Evolutionary conservation across 2,113 vertebrate species (phyloP).

Genomic region (Donacobius atricapilla): DNA sequence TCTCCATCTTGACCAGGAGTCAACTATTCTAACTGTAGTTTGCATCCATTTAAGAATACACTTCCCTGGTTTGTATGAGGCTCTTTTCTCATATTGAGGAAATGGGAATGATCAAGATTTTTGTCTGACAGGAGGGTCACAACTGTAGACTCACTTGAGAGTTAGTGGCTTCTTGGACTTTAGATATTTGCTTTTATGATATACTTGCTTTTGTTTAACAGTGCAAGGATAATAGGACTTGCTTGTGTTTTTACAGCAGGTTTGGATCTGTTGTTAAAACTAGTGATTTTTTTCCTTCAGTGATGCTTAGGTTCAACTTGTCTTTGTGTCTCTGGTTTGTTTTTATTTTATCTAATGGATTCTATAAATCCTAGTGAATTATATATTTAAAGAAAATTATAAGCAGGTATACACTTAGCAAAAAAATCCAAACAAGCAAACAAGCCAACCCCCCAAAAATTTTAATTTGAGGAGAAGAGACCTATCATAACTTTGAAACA

Average conservation of each 20-base stretch:
- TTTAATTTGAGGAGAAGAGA: neutral
- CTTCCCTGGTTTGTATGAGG: neutral
- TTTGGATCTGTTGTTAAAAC: neutral
- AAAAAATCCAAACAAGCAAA: neutral
- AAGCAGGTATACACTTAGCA: neutral
- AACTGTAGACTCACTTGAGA: neutral
- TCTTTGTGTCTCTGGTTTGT: neutral
- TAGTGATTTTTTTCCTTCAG: neutral
- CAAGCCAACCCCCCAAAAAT: accelerated
- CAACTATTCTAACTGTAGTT: neutral
- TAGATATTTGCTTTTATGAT: neutral
- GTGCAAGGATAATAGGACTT: neutral
- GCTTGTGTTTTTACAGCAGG: neutral
- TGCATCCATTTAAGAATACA: neutral
- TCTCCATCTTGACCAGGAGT: neutral
- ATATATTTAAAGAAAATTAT: neutral
- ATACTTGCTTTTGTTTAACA: neutral
- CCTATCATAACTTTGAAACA: neutral
- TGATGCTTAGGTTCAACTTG: neutral
- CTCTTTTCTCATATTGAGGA: neutral
- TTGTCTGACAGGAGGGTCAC: neutral
- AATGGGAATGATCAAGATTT: neutral
- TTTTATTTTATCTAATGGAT: neutral
- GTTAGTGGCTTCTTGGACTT: neutral
- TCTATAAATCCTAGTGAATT: neutral